Conservation (phyloP, 2,797 vertebrate species). For the Kryptolebias ocellatus region DNA sequence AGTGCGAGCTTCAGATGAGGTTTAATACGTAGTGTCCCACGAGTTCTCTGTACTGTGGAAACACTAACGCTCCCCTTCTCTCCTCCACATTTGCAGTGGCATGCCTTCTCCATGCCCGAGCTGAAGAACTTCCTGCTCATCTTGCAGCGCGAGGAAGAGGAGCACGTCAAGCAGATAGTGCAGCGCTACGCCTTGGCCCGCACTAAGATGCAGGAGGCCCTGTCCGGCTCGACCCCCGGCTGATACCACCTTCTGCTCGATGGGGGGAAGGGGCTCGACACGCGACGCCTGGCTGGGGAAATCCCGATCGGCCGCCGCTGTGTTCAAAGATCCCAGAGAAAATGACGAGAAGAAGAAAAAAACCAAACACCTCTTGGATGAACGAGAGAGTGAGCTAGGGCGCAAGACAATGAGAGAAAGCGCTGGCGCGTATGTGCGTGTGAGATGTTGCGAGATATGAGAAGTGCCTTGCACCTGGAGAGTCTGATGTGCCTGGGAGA, state of each 20-base stretch:
- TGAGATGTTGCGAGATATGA: slow-evolving; percentile 76
- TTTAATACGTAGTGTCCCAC: neutral
- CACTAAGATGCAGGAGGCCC: slow-evolving; percentile 86
- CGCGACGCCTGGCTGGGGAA: slow-evolving; percentile 61
- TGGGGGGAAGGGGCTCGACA: slow-evolving; percentile 21
- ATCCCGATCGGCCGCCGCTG: slow-evolving; percentile 56
- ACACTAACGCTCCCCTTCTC: neutral
- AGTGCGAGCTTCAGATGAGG: slow-evolving; percentile 64
- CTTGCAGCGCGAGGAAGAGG: slow-evolving; percentile 92
- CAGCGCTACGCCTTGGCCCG: slow-evolving; percentile 88
- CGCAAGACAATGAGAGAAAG: slow-evolving; percentile 69
- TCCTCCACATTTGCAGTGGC: slow-evolving; percentile 83
- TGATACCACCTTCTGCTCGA: slow-evolving; percentile 68
- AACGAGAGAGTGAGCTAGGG: slow-evolving; percentile 74
- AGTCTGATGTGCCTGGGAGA: slow-evolving; percentile 81
- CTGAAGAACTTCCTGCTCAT: slow-evolving; percentile 93
- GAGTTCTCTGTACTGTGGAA: neutral
- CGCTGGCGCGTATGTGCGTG: slow-evolving; percentile 77
- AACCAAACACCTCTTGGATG: slow-evolving; percentile 69
- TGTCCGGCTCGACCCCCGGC: slow-evolving; percentile 84
- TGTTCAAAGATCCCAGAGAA: slow-evolving; percentile 74
- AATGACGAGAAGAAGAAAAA: slow-evolving; percentile 14
- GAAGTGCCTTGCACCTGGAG: slow-evolving; percentile 83
- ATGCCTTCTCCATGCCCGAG: slow-evolving; percentile 93
- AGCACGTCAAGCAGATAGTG: slow-evolving; percentile 89